Base-by-base conservation (phyloP, 2,888 invertebrate genomes). In the Thymelicus acteon region DNA sequence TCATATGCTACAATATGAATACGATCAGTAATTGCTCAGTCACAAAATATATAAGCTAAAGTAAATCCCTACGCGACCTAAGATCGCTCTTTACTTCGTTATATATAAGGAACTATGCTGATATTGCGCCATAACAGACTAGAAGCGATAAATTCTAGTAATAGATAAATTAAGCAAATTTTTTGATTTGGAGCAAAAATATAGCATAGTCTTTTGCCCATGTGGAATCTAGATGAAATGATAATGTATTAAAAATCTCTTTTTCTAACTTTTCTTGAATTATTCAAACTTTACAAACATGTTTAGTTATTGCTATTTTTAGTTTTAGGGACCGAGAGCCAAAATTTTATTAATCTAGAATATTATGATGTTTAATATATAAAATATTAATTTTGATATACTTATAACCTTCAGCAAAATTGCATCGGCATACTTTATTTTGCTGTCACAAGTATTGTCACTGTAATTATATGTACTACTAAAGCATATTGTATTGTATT, bases 41-140 rank as follows among this genome's bases (percentile, higher is more conserved):
- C 61, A 69, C 62, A 69, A 63, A 63, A 63, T 69, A 58, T 69
- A 67, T 62, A 62, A 61, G 68, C 68, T 68, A 61, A 67, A 62
- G 54, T 60, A 64, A 54, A 52, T 15, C 61, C 47, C 15, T 64
- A 70, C 7, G 40, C 40, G 64, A 64, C 40, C 15, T 63, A 57
- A 39, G 7, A 10, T 69, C 39, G 12, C 47, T 7, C 24, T 60
- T 60, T 52, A n/a, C 1, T 64, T 65, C 64, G 52, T 44, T 65
- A 52, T 13, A 44, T 65, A 40, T 44, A 60, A 70, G 70, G 70
- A 70, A 70, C 70, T 64, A 54, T 70, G 70, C 60, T 65, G 60
- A 70, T 60, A 52, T 64, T 44, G 31, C 60, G 62, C 40, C 24
- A 39, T 40, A 69, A 63, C 69, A 60, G 64, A 70, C 64, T 60